These are phyloP conservation scores for Calyptomena viridis DNA, from an alignment of 2,113 vertebrate species.

Conservation along the genomic window DNA sequence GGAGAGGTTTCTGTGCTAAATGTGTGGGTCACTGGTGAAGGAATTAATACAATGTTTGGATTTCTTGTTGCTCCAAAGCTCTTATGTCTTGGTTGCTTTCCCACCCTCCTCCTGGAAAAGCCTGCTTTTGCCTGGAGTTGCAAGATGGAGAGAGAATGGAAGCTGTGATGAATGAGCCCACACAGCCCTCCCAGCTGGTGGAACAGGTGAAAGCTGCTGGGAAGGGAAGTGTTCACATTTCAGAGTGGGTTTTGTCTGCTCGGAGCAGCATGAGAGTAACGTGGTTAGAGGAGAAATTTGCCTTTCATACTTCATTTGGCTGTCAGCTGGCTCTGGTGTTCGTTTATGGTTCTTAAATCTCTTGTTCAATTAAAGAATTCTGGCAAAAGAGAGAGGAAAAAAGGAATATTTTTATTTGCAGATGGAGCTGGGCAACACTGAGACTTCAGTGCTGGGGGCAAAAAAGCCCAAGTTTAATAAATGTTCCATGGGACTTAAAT, in stretches of 20 bases:
- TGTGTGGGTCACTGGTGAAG: not conserved
- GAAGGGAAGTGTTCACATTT: not conserved
- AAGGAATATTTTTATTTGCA: not conserved
- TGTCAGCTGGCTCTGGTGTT: not conserved
- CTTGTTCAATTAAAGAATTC: not conserved
- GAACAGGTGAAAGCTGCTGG: slow-evolving; percentile 46
- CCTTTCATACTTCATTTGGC: not conserved
- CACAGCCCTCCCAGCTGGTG: slow-evolving; percentile 48
- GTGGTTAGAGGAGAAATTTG: not conserved
- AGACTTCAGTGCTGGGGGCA: not conserved
- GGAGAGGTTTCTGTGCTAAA: not conserved
- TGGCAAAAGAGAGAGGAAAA: not conserved
- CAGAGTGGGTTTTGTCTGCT: not conserved
- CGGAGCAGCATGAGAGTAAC: not conserved
- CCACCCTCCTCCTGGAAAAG: not conserved
- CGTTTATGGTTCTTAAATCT: not conserved
- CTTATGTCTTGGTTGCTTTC: not conserved
- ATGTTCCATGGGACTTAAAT: not conserved
- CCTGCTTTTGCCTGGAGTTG: not conserved
- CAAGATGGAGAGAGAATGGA: not conserved
- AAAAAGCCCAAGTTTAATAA: not conserved
- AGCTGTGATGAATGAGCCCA: slow-evolving; percentile 25
- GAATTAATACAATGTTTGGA: not conserved
- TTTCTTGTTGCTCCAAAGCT: not conserved
- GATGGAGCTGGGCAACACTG: not conserved